phyloP scores from a whole-genome alignment of 2,113 vertebrate genomes.

The Pithys albifrons region DNA sequence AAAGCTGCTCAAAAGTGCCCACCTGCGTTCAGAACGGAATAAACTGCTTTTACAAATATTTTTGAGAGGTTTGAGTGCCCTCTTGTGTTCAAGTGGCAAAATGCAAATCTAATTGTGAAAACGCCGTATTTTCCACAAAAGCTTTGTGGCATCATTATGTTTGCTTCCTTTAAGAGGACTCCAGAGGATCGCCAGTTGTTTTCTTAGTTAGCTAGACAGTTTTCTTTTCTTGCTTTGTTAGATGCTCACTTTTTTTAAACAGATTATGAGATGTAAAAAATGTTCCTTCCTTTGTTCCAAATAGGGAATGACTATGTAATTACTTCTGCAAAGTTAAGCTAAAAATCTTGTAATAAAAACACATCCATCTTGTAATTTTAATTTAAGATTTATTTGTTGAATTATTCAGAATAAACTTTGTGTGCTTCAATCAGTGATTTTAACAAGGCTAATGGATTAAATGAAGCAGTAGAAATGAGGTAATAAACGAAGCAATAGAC shows the following conservation, averaged over 20 bases:
- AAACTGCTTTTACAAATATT: neutral
- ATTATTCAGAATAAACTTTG: neutral
- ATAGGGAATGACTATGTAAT: neutral
- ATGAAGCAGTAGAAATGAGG: neutral
- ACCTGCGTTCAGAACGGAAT: rapidly evolving
- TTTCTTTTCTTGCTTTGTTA: neutral
- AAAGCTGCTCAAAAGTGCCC: neutral
- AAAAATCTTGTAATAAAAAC: neutral
- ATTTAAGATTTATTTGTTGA: neutral
- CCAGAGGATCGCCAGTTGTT: neutral
- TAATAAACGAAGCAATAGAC: neutral
- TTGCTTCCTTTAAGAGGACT: neutral
- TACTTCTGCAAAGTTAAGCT: neutral
- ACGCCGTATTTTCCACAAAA: neutral
- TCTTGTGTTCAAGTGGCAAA: slow-evolving; percentile 52
- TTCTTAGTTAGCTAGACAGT: neutral
- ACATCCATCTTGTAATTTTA: neutral
- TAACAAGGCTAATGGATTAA: neutral
- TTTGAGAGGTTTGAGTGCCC: slow-evolving; percentile 13
- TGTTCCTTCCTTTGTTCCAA: neutral
- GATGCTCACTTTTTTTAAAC: neutral
- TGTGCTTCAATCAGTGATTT: neutral
- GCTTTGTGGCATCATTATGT: rapidly evolving
- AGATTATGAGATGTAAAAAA: neutral
- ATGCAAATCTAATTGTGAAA: neutral